Evolutionary conservation across 2,113 vertebrate species (phyloP), one percentile per base, ranked within the genome.

Genomic region (Strix aluco): DNA sequence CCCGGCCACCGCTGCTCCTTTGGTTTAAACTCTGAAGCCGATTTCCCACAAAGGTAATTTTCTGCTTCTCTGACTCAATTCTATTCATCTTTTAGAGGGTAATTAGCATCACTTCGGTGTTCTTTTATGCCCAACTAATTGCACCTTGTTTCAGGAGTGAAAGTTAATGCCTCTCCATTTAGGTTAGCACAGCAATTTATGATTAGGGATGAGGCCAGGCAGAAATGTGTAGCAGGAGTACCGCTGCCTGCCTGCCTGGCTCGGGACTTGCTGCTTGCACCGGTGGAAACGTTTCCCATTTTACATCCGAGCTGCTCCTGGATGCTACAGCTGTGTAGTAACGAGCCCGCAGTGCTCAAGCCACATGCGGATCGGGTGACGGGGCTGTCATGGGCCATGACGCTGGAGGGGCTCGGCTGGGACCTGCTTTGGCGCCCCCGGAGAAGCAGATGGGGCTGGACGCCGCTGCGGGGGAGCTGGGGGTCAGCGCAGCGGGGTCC

Each of bases 11-110:
- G 2, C 84, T 16, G 3, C 54, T 46, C 66, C 70, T 81, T 93
- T 16, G 5, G 75, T 92, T 82, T 73, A 75, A 97, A 95, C 91
- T 97, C 94, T 80, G 67, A 81, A 91, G 92, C 92, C n/a, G n/a
- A 95, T 96, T 97, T 96, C 88, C 93, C 92, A 86, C 97, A 97
- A 97, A 98, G 78, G 96, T 97, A 97, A 98, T 98, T 98, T 98
- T 98, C 98, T 98, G 97, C 98, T 98, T 97, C 97, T 97, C 81
- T 97, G 94, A 46, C 94, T 98, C 97, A 77, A 92, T 96, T 97
- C 93, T 92, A 81, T 97, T 98, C 69, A 30, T 97, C 96, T 98
- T 96, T 97, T 94, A 75, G 95, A 97, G 96, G 92, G 94, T 95
- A 98, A 98, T 98, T 97, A 97, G 96, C 95, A 95, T 96, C 96